A percentile compares a stretch with the other conserved stretches of the same genome.
Evolutionary conservation across 1,140 invertebrate species (phyloP).

Genomic region (Dysdera silvatica): DNA sequence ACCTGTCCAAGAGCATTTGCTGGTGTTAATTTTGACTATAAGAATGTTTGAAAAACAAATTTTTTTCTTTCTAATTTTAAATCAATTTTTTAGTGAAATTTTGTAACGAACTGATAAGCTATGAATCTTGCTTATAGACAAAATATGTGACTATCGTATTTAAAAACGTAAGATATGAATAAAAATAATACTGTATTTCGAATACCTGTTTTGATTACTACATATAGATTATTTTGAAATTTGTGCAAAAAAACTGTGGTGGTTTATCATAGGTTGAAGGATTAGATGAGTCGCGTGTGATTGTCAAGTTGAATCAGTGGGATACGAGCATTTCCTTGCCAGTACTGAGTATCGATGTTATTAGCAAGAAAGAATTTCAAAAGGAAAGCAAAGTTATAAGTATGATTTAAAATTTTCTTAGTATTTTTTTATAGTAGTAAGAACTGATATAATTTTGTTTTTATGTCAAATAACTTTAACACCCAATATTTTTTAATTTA

Average conservation of each 20-base stretch:
- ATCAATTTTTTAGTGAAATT: too few species aligned
- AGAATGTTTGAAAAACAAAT: too few species aligned
- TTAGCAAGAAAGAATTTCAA: slow-evolving; percentile 66
- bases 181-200: too few species aligned
- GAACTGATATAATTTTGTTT: neutral
- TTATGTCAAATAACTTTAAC: neutral
- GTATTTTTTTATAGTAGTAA: neutral
- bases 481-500: slow-evolving; percentile 2
- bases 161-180: too few species aligned
- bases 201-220: too few species aligned
- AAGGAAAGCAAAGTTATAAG: slow-evolving; percentile 60
- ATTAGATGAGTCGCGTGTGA: slow-evolving; percentile 71
- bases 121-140: too few species aligned
- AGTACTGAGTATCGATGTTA: slow-evolving; percentile 65
- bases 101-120: too few species aligned
- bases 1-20: too few species aligned
- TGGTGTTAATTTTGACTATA: too few species aligned
- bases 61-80: too few species aligned
- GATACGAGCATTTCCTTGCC: slow-evolving; percentile 61
- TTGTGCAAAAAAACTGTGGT: neutral
- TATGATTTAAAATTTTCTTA: slow-evolving; percentile 9
- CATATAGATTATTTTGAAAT: neutral
- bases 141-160: too few species aligned
- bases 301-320: slow-evolving; percentile 66
- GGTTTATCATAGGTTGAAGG: slow-evolving; percentile 60